phyloP scores from a whole-genome alignment of 2,113 vertebrate genomes.

The Maccullochella peelii region DNA sequence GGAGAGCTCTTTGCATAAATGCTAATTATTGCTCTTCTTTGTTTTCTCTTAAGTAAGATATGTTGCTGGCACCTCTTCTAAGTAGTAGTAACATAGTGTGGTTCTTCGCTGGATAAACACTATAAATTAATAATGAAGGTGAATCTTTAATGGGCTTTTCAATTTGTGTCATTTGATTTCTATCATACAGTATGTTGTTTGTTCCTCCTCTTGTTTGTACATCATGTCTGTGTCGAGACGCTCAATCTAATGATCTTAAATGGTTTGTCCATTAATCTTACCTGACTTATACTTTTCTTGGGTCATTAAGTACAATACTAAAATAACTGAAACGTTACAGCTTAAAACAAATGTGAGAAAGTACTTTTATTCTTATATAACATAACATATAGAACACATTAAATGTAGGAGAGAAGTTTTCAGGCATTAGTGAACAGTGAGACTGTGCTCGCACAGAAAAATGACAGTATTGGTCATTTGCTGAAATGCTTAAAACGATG shows the following conservation, averaged over 20 bases:
- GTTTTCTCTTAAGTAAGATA: conserved; percentile 37
- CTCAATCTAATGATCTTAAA: not conserved
- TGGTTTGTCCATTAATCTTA: not conserved
- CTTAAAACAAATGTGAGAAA: not conserved
- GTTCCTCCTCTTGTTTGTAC: not conserved
- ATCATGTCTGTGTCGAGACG: not conserved
- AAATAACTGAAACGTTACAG: not conserved
- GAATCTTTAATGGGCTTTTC: not conserved
- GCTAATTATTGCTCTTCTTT: conserved; percentile 36
- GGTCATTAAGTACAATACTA: not conserved
- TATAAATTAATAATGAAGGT: not conserved
- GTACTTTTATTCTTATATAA: not conserved
- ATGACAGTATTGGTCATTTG: not conserved
- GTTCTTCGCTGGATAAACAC: conserved; percentile 6
- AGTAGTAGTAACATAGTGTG: not conserved
- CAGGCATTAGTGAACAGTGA: not conserved
- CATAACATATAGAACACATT: not conserved
- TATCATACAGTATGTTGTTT: not conserved
- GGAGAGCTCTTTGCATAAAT: conserved; percentile 35
- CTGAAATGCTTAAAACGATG: not conserved
- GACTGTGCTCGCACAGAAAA: not conserved
- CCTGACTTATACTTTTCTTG: not conserved
- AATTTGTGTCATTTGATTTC: not conserved
- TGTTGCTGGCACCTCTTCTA: conserved; percentile 14
- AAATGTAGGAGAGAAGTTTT: not conserved